Percentiles rank a stretch among this genome's conserved stretches.
Evolutionary conservation across 2,797 vertebrate genomes (phyloP).

Genomic region (Mormyrops boulengeri): DNA sequence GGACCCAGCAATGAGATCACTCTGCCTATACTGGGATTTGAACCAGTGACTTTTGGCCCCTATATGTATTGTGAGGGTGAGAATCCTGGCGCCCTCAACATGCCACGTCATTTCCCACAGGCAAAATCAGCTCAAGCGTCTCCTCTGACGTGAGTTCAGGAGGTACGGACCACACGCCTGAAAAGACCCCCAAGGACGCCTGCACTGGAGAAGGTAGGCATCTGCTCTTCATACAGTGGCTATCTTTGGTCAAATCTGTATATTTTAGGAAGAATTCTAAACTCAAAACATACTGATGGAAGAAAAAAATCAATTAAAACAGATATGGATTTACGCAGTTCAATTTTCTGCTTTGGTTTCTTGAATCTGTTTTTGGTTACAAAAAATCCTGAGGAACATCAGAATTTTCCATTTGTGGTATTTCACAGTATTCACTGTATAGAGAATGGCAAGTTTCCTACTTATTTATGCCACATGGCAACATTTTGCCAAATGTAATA

Average conservation of each 20-base stretch:
- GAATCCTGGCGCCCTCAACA: not conserved
- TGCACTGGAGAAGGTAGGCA: not conserved
- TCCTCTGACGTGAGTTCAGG: not conserved
- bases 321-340: not conserved
- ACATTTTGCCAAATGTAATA: not conserved
- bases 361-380: not conserved
- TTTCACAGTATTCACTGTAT: not conserved
- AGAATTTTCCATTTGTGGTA: not conserved
- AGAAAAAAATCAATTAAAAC: not conserved
- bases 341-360: not conserved
- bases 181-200: not conserved
- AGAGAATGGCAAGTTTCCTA: not conserved
- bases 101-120: not conserved
- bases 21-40: not conserved
- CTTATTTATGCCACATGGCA: not conserved
- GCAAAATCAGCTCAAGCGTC: not conserved
- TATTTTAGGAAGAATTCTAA: not conserved
- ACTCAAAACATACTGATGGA: not conserved
- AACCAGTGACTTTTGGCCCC: not conserved
- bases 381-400: not conserved
- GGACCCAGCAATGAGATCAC: not conserved
- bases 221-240: not conserved
- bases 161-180: not conserved
- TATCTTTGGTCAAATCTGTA: not conserved
- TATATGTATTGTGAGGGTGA: not conserved